These are phyloP conservation scores for Danio tinwini DNA, from an alignment of 2,797 vertebrate species.

Conservation along the genomic window DNA sequence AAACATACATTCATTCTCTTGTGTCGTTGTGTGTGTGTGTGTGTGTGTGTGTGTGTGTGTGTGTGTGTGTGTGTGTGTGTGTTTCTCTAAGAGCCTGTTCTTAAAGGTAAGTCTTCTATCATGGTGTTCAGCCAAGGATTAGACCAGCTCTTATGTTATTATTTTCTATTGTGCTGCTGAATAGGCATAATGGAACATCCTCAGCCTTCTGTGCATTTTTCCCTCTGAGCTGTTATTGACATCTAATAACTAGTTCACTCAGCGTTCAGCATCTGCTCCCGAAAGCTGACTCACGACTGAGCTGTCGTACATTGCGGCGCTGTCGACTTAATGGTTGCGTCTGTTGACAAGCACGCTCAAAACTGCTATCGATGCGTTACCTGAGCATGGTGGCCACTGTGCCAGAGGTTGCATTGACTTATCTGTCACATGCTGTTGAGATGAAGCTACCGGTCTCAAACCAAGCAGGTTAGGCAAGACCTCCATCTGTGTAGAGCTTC, in stretches of 20 bases:
- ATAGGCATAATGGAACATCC: slow-evolving; percentile 15
- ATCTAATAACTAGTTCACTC: slow-evolving; percentile 26
- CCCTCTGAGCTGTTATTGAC: slow-evolving; percentile 29
- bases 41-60: neutral
- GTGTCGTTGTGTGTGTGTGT: neutral
- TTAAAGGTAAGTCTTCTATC: neutral
- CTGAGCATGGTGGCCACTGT: slow-evolving; percentile 10
- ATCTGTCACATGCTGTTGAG: slow-evolving; percentile 13
- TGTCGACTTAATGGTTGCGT: slow-evolving; percentile 31
- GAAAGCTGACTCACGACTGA: neutral
- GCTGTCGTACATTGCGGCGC: neutral
- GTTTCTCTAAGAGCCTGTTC: neutral
- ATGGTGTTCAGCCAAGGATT: slow-evolving; percentile 24
- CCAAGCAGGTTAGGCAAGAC: neutral
- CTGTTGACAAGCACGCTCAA: slow-evolving; percentile 27
- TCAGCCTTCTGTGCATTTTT: slow-evolving; percentile 16
- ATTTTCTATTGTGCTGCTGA: slow-evolving; percentile 34
- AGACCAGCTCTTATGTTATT: slow-evolving; percentile 36
- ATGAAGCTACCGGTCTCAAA: slow-evolving; percentile 19
- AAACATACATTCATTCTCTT: neutral
- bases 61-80: neutral
- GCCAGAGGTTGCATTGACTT: slow-evolving; percentile 27
- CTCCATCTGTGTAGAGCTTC: slow-evolving; percentile 13
- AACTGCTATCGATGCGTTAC: slow-evolving; percentile 34
- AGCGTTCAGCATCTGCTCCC: slow-evolving; percentile 12